Evolutionary conservation across 2,113 vertebrate species (phyloP).

Genomic region (Aythya baeri): DNA sequence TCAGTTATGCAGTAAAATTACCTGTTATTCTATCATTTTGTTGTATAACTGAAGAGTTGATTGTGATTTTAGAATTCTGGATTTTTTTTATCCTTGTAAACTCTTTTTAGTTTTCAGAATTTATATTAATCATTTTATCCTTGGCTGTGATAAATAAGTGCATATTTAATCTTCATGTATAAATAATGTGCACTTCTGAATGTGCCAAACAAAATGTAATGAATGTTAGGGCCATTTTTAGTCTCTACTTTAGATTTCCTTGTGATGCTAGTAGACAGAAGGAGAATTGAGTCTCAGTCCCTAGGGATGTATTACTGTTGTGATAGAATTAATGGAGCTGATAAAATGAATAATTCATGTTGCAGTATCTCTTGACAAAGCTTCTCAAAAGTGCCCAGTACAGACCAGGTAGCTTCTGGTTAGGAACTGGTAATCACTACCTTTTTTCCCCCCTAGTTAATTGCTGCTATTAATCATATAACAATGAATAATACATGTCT

Average conservation of each 20-base stretch:
- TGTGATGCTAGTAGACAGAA: constrained; percentile 36
- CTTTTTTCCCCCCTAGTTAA: not conserved
- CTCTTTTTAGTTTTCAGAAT: constrained; percentile 13
- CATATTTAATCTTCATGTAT: constrained; percentile 51
- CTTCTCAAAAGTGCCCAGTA: not conserved
- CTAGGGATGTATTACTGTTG: not conserved
- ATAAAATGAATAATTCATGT: constrained; percentile 36
- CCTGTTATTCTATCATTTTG: not conserved
- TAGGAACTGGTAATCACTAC: not conserved
- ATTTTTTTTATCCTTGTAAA: not conserved
- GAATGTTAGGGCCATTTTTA: not conserved
- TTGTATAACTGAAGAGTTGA: not conserved
- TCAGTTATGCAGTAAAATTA: not conserved
- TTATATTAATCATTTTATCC: constrained; percentile 35
- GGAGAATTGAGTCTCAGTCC: constrained; percentile 17
- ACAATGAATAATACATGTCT: not conserved
- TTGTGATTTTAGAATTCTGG: not conserved
- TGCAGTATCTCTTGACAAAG: constrained; percentile 1
- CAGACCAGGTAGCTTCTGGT: not conserved
- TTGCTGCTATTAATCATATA: not conserved
- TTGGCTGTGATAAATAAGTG: constrained; percentile 39
- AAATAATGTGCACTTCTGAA: constrained; percentile 48
- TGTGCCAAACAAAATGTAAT: constrained; percentile 6
- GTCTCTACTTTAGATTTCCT: constrained; percentile 44
- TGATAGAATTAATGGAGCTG: constrained; percentile 61